Evolutionary conservation across 2,113 vertebrate genomes (phyloP).

Genomic region (Equus quagga): DNA sequence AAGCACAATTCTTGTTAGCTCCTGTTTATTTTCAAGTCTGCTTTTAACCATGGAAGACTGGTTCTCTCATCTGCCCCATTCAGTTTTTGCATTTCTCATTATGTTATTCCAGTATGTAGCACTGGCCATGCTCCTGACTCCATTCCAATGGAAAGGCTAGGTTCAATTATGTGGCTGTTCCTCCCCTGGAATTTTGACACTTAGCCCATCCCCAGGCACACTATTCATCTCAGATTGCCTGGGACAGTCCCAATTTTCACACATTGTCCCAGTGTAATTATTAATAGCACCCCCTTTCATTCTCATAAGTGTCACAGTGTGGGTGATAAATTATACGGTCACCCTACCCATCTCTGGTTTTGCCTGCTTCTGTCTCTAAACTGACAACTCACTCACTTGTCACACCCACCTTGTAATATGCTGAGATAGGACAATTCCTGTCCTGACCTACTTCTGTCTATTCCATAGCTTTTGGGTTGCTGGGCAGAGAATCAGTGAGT

Average conservation of each 20-base stretch:
- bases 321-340: constrained; percentile 57
- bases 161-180: not conserved
- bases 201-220: not conserved
- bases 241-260: constrained; percentile 44
- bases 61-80: not conserved
- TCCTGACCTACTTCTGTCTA: constrained; percentile 78
- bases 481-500: constrained; percentile 32
- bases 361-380: constrained; percentile 43
- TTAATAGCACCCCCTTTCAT: constrained; percentile 66
- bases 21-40: not conserved
- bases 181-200: constrained; percentile 48
- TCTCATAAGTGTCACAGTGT: not conserved
- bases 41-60: not conserved
- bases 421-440: constrained; percentile 73
- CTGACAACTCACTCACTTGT: constrained; percentile 72
- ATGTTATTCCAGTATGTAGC: not conserved
- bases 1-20: not conserved
- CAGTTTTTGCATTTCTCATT: not conserved
- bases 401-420: constrained; percentile 73
- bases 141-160: not conserved
- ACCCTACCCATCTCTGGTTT: constrained; percentile 50
- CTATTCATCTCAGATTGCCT: constrained; percentile 27
- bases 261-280: constrained; percentile 43
- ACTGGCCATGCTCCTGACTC: not conserved
- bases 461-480: not conserved